phyloP scores from a whole-genome alignment of 2,113 vertebrate species.

The Oreotrochilus melanogaster region DNA sequence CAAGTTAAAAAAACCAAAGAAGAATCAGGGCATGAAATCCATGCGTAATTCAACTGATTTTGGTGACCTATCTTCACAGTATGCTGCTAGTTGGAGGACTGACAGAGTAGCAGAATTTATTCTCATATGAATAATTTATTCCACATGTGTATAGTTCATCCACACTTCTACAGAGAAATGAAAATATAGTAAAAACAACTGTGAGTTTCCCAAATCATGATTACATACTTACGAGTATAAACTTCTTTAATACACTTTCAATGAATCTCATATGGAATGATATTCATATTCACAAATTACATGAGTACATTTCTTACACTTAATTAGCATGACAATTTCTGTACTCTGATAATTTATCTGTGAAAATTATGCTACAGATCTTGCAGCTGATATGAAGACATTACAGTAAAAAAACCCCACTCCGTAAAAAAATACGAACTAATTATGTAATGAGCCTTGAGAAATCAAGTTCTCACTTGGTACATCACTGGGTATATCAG shows the following conservation, averaged over 20 bases:
- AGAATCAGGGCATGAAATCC: background rate
- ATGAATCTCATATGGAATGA: background rate
- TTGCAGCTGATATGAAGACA: constrained; percentile 36
- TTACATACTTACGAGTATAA: background rate
- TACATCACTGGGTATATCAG: constrained; percentile 20
- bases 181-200: background rate
- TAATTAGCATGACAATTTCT: constrained; percentile 20
- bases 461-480: constrained; percentile 38
- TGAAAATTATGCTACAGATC: constrained; percentile 49
- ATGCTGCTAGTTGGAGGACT: background rate
- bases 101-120: background rate
- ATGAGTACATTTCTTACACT: background rate
- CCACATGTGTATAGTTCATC: accelerated
- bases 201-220: background rate
- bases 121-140: background rate
- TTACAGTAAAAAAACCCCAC: constrained; percentile 30
- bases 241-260: background rate
- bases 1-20: background rate
- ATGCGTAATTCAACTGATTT: accelerated
- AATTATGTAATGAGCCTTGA: constrained; percentile 55
- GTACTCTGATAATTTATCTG: constrained; percentile 26
- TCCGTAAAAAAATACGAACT: constrained; percentile 2
- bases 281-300: constrained; percentile 27
- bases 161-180: background rate
- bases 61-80: background rate